Base-by-base conservation (phyloP, 2,888 invertebrate genomes). In the Lucinisca nassula region DNA sequence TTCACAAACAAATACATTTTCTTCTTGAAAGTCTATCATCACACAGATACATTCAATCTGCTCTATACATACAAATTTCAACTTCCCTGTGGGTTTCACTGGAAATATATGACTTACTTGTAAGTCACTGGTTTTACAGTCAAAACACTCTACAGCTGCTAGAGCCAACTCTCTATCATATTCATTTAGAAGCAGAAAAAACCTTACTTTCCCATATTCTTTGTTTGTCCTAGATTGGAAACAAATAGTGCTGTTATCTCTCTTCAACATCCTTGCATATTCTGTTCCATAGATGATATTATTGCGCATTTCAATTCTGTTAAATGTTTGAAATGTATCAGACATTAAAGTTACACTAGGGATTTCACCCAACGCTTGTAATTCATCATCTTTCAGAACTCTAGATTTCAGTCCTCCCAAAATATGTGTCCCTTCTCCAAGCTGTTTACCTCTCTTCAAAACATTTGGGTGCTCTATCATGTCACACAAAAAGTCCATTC, bases 211-310 rank as follows among this genome's bases (percentile, higher is more conserved):
- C n/a, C n/a, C n/a, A n/a, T n/a, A n/a, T n/a, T n/a, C n/a, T n/a
- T n/a, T n/a, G n/a, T n/a, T n/a, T n/a, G n/a, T n/a, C n/a, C n/a
- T n/a, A n/a, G n/a, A n/a, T n/a, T n/a, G n/a, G n/a, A n/a, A n/a
- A n/a, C n/a, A n/a, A 45, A 45, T 45, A 45, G 73, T 35, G 24
- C 85, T 85, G 37, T 85, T 85, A 49, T 89, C 75, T 61, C 86
- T 40, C 76, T 86, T 86, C 38, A 67, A n/a, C 89, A 89, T 89
- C 40, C 86, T 70, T 35, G 51, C 40, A 81, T 86, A 88, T n/a
- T 51, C 14, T 70, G 10, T 73, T 0, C 79, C 79, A 82, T 85
- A 88, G 35, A 84, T 76, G 27, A 82, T 8, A 38, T 38, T 27
- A 10, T 45, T 76, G 37, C 84, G 73, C 0, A 79, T 40, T 49